Evolutionary conservation across 2,113 vertebrate species (phyloP).

Genomic region (Rhea pennata): DNA sequence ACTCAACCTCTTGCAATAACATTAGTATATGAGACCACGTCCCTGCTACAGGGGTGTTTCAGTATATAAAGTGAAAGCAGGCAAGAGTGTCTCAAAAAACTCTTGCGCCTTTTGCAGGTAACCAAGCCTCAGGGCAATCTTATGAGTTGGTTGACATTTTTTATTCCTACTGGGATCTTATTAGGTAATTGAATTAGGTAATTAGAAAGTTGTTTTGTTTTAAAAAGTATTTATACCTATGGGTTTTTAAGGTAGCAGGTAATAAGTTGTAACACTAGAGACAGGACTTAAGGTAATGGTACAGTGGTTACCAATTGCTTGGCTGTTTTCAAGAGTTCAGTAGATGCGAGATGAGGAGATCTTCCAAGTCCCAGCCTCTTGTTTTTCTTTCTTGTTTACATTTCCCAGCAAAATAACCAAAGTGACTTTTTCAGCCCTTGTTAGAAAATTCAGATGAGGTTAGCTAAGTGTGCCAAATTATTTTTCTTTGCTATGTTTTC

Average conservation of each 20-base stretch:
- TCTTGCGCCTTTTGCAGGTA: background rate
- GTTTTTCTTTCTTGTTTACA: background rate
- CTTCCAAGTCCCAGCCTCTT: background rate
- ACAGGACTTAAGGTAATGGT: background rate
- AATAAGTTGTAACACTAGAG: background rate
- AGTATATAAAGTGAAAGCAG: background rate
- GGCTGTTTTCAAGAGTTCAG: too few relatives aligned
- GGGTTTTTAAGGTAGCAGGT: background rate
- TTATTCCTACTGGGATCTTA: background rate
- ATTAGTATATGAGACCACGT: too few relatives aligned
- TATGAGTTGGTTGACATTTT: background rate
- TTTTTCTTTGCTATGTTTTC: background rate
- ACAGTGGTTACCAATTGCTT: fast-evolving
- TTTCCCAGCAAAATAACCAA: background rate
- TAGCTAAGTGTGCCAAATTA: fast-evolving
- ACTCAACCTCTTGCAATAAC: too few relatives aligned
- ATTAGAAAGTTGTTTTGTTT: background rate
- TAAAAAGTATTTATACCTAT: background rate
- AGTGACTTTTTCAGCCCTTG: background rate
- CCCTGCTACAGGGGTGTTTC: background rate
- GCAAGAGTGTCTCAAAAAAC: background rate
- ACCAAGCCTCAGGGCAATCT: too few relatives aligned
- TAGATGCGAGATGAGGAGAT: fast-evolving
- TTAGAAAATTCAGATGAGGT: background rate
- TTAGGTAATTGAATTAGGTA: too few relatives aligned